Evolutionary conservation across 2,113 vertebrate species (phyloP).

Genomic region (Varanus komodoensis): DNA sequence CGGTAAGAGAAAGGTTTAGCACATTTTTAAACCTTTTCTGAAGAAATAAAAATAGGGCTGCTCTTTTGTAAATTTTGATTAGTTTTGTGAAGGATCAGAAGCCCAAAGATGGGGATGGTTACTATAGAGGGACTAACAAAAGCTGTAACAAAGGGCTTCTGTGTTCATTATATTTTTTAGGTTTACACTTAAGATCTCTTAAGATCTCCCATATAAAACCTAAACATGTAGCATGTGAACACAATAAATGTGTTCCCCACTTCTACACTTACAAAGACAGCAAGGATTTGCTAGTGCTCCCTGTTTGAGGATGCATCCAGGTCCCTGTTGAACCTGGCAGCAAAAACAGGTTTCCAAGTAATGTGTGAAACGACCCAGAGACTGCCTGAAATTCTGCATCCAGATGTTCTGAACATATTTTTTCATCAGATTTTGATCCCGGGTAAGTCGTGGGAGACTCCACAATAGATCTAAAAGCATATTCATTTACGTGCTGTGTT

Average conservation of each 20-base stretch:
- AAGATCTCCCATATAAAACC: background rate
- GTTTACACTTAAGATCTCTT: background rate
- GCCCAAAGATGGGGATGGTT: no score
- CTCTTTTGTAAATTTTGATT: background rate
- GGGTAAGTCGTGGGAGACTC: background rate
- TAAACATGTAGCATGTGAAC: background rate
- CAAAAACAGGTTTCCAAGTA: background rate
- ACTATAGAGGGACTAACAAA: no score
- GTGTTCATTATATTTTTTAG: background rate
- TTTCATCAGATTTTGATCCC: background rate
- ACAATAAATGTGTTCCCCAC: background rate
- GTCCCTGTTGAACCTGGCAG: no score
- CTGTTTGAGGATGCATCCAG: background rate
- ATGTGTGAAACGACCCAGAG: background rate
- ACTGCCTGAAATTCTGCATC: background rate
- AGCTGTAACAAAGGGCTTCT: background rate
- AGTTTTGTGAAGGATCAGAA: background rate
- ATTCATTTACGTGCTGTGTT: constrained; percentile 34
- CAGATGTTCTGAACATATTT: background rate
- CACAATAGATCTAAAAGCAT: background rate
- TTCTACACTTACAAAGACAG: no score
- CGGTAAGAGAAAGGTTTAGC: background rate
- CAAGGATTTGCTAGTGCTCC: background rate
- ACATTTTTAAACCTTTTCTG: background rate
- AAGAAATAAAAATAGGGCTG: background rate